Conservation (phyloP, 2,113 vertebrate genomes). For the Limnothrissa miodon region DNA sequence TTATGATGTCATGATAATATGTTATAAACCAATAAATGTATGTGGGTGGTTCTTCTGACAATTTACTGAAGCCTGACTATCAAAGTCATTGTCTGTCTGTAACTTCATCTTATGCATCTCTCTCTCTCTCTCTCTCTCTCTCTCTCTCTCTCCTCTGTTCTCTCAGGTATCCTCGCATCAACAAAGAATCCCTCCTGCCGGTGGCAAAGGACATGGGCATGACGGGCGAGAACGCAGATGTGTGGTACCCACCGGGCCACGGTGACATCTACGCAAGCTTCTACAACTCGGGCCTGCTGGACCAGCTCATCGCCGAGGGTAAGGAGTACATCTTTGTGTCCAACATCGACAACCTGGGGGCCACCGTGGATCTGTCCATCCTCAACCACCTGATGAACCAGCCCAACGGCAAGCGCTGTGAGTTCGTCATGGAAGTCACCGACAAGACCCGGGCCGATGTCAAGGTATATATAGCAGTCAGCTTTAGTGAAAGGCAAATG, state of each 20-base stretch:
- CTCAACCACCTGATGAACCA: conserved; percentile 86
- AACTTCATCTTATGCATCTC: not conserved
- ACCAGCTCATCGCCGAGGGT: conserved; percentile 78
- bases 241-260: conserved; percentile 88
- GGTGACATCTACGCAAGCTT: conserved; percentile 89
- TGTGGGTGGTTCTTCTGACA: not conserved
- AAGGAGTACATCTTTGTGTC: conserved; percentile 92
- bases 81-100: not conserved
- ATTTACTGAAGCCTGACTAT: no score
- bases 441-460: conserved; percentile 89
- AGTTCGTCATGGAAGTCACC: conserved; percentile 92
- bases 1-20: not conserved
- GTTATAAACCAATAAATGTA: not conserved
- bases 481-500: no score
- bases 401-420: conserved; percentile 84
- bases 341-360: conserved; percentile 90
- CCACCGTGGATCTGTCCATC: conserved; percentile 88
- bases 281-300: conserved; percentile 84
- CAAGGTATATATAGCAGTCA: conserved; percentile 70
- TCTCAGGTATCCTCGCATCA: conserved; percentile 84
- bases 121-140: not conserved
- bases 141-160: conserved; percentile 2
- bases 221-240: conserved; percentile 80
- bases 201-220: conserved; percentile 81
- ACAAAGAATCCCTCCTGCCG: conserved; percentile 87